phyloP scores from a whole-genome alignment of 2,888 invertebrate genomes.

The Cynaeus angustus region DNA sequence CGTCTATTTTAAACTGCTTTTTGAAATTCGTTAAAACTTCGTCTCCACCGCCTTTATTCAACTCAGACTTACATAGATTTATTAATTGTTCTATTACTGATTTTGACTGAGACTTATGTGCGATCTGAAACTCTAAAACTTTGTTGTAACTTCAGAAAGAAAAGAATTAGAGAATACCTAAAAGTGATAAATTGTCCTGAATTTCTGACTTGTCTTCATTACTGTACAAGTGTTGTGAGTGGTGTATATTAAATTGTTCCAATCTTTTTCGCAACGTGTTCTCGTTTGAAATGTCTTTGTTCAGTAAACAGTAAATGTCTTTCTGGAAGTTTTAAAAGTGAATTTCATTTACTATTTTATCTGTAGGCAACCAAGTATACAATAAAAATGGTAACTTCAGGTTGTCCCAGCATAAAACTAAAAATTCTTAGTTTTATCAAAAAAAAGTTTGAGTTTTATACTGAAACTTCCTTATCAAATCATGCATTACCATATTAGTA shows the following conservation, averaged over 20 bases:
- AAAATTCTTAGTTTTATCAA: no score
- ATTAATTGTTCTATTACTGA: slow-evolving; percentile 65
- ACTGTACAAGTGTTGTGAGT: slow-evolving; percentile 59
- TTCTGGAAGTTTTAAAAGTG: slow-evolving; percentile 54
- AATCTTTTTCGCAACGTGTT: slow-evolving; percentile 58
- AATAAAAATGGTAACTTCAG: no score
- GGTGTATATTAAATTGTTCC: slow-evolving; percentile 60
- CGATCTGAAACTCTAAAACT: slow-evolving; percentile 64
- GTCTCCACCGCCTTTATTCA: slow-evolving; percentile 56
- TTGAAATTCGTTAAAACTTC: slow-evolving; percentile 62
- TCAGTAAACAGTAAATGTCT: slow-evolving; percentile 63
- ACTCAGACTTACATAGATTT: slow-evolving; percentile 60
- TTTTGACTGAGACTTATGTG: slow-evolving; percentile 57
- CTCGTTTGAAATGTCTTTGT: slow-evolving; percentile 59
- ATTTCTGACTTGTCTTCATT: slow-evolving; percentile 60
- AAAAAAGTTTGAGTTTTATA: no score
- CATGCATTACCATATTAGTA: slow-evolving; percentile 61
- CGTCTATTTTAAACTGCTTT: slow-evolving; percentile 64
- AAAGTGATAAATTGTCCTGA: slow-evolving; percentile 60
- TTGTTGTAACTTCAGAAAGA: not conserved
- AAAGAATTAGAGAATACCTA: slow-evolving; percentile 54
- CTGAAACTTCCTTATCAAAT: no score
- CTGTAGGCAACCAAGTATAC: not conserved
- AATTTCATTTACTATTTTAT: no score
- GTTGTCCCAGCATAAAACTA: no score